These are phyloP conservation scores for Ophiothrix spiculata DNA, from an alignment of 35 echinoderm and acorn worm genomes.

Conservation along the genomic window DNA sequence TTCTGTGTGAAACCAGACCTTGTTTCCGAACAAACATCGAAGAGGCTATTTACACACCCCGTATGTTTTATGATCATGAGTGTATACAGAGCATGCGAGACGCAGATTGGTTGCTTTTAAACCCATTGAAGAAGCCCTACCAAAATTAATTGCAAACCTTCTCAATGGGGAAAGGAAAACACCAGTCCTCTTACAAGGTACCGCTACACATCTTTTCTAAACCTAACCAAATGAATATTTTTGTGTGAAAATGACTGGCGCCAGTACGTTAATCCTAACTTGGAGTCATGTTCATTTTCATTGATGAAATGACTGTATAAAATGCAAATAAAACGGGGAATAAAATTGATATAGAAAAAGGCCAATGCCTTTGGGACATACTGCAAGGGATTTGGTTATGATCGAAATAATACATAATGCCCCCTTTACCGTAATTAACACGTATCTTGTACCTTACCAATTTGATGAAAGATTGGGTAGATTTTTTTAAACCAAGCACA, in stretches of 20 bases:
- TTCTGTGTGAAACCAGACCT: too few relatives aligned
- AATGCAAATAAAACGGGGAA: too few relatives aligned
- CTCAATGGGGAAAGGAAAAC: background rate
- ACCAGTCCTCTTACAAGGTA: background rate
- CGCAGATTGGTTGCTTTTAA: background rate
- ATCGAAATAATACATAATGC: too few relatives aligned
- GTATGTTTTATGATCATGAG: too few relatives aligned
- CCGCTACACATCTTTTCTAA: slow-evolving; percentile 7
- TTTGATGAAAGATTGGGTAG: background rate
- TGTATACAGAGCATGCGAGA: too few relatives aligned
- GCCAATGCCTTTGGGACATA: too few relatives aligned
- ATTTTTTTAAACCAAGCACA: background rate
- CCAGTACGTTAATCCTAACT: slow-evolving; percentile 4
- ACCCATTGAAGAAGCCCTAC: background rate
- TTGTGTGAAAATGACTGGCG: background rate
- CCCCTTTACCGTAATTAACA: background rate
- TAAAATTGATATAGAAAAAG: slow-evolving; percentile 10
- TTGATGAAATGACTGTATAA: too few relatives aligned
- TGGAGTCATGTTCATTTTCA: background rate
- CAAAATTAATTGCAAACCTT: background rate
- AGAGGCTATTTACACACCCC: too few relatives aligned
- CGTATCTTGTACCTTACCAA: background rate
- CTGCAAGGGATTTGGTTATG: too few relatives aligned
- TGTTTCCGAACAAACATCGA: too few relatives aligned
- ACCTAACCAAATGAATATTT: background rate